Evolutionary conservation across 1,140 invertebrate genomes (phyloP).

Genomic region (Tetranychus cinnabarinus): DNA sequence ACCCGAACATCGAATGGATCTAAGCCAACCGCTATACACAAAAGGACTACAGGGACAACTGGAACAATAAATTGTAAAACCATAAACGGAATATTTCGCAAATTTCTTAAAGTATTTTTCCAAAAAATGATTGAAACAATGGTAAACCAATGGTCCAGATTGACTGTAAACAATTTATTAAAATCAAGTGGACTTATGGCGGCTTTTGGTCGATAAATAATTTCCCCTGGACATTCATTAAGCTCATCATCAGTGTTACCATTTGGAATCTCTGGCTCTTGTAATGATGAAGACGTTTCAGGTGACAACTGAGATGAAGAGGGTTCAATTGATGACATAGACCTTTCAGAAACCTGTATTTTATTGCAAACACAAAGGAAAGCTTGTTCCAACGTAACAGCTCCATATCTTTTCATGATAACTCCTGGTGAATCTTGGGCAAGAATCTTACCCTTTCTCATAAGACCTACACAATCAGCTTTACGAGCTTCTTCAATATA

Average conservation of each 20-base stretch:
- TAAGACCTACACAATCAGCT: slow-evolving; percentile 15
- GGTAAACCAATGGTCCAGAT: neutral
- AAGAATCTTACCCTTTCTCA: slow-evolving; percentile 4
- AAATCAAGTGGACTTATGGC: neutral
- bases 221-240: neutral
- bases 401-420: slow-evolving; percentile 1
- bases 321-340: neutral
- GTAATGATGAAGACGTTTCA: neutral
- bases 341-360: neutral
- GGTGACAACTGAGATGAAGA: neutral
- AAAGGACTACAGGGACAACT: slow-evolving; percentile 75
- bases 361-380: slow-evolving; percentile 5
- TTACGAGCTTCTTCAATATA: slow-evolving; percentile 23
- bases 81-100: slow-evolving; percentile 12
- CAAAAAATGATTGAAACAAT: slow-evolving; percentile 1
- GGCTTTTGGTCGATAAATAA: neutral
- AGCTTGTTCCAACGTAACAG: neutral
- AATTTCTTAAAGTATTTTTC: slow-evolving; percentile 11
- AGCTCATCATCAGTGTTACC: neutral
- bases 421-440: slow-evolving; percentile 1
- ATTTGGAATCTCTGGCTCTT: neutral
- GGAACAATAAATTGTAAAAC: slow-evolving; percentile 68
- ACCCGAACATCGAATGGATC: slow-evolving; percentile 59
- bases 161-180: neutral
- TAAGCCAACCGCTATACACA: slow-evolving; percentile 75